Evolutionary conservation across 2,113 vertebrate genomes (phyloP).

Genomic region (Corythornis madagascariensis): DNA sequence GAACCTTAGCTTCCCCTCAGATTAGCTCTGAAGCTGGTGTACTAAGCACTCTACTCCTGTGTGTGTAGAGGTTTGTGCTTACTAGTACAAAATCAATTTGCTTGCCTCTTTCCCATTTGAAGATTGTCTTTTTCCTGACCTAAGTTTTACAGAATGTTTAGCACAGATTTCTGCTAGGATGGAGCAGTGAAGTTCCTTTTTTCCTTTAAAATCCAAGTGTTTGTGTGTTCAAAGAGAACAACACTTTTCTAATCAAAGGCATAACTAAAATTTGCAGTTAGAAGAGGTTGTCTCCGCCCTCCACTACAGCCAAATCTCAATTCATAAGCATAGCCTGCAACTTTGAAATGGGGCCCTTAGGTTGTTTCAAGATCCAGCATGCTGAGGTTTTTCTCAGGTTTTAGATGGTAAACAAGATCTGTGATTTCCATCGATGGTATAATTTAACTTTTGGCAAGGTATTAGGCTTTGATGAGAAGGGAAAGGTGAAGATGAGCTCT

Average conservation of each 20-base stretch:
- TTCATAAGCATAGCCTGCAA: constrained; percentile 48
- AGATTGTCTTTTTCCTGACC: background rate
- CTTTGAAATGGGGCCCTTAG: background rate
- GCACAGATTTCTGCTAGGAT: background rate
- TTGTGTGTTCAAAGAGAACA: background rate
- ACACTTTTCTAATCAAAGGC: background rate
- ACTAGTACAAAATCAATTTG: background rate
- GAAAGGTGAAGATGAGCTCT: constrained; percentile 21
- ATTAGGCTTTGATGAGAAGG: constrained; percentile 56
- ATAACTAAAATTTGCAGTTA: background rate
- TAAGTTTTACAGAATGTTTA: background rate
- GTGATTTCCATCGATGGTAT: constrained; percentile 34
- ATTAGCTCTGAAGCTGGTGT: background rate
- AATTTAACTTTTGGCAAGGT: constrained; percentile 71
- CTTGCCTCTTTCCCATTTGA: background rate
- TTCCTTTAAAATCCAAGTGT: background rate
- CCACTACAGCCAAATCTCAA: constrained; percentile 8
- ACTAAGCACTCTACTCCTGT: background rate
- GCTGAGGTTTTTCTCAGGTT: constrained; percentile 42
- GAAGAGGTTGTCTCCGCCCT: background rate
- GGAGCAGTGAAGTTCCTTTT: background rate
- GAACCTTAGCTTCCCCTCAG: background rate
- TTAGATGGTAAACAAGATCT: constrained; percentile 51
- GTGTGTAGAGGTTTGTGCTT: background rate
- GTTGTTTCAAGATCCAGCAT: background rate